Evolutionary conservation across 1,140 invertebrate genomes (phyloP).

Genomic region (Bombus consobrinus): DNA sequence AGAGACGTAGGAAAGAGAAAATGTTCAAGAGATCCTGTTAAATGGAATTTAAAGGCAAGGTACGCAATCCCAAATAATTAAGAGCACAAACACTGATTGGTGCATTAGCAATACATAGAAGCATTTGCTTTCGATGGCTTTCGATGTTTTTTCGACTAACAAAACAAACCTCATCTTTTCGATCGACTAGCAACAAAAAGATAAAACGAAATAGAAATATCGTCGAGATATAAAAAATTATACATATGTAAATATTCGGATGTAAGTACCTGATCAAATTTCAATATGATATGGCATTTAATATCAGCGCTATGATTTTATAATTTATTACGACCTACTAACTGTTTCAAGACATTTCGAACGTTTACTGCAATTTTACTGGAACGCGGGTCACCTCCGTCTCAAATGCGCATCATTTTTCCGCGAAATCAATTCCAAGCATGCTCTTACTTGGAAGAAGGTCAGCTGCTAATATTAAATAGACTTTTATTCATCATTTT

Average conservation of each 20-base stretch:
- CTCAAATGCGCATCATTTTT: background rate
- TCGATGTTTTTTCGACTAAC: background rate
- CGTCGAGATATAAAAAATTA: background rate
- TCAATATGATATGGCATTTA: conserved; percentile 6
- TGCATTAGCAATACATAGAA: conserved; percentile 5
- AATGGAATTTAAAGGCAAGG: conserved; percentile 36
- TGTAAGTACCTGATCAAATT: background rate
- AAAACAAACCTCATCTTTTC: background rate
- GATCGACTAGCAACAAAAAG: background rate
- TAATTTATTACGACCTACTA: conserved; percentile 3
- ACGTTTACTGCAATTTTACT: conserved; percentile 5
- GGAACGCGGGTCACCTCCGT: background rate
- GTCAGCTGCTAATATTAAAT: background rate
- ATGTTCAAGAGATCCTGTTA: conserved; percentile 19
- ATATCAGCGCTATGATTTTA: conserved; percentile 3
- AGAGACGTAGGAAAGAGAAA: conserved; percentile 25
- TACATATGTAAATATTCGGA: no score
- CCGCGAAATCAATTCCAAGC: background rate
- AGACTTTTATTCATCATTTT: background rate
- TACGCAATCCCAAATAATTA: conserved; percentile 22
- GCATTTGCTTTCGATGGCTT: conserved; percentile 16
- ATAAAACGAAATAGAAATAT: background rate
- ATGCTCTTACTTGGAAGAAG: background rate
- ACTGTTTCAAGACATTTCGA: conserved; percentile 2
- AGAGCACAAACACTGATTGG: background rate